Base-by-base conservation (phyloP, 2,797 vertebrate genomes). In the Decapterus maruadsi region DNA sequence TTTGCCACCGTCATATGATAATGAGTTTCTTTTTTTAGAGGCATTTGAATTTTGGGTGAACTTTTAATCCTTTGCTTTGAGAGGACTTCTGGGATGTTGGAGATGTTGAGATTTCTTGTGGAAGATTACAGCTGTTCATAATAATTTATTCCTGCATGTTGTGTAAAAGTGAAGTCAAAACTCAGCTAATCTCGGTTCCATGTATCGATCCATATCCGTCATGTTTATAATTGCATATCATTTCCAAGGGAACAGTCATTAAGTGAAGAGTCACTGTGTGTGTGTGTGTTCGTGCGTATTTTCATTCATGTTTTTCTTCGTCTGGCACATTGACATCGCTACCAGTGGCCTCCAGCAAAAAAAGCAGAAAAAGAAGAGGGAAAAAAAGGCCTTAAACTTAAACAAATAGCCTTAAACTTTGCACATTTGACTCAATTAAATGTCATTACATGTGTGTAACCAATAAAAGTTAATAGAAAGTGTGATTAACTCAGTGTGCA, bases 391-490 rank as follows among this genome's bases (percentile, higher is more conserved):
- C 12, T 60, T 68, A 34, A 34, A 56, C 29, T 56, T 56, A 10
- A 36, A 36, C 81, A 84, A 86, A 71, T 63, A 78, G 77, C 72
- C 68, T 76, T n/a, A 53, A 66, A 78, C 64, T 20, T 8, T 75
- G 38, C 62, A 38, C 77, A 78, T 82, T 87, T 31, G 73, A 64
- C 77, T 85, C 75, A 70, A 45, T 90, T 86, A 82, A 81, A 84
- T 55, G 20, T 57, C 69, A 78, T 84, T 87, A 79, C 77, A 89
- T 89, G 84, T 77, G 84, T 88, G 88, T 80, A 80, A 75, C 50
- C 64, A 74, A 78, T 92, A 87, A 91, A 91, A 89, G 77, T 82
- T 82, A 88, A 90, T 82, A 87, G 75, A 86, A 84, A 85, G 85
- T 82, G 82, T 83, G 83, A 84, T 91, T 85, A 92, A 83, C 87